These are phyloP conservation scores for Ganaspis brasiliensis DNA, from an alignment of 2,888 invertebrate species.

Conservation along the genomic window DNA sequence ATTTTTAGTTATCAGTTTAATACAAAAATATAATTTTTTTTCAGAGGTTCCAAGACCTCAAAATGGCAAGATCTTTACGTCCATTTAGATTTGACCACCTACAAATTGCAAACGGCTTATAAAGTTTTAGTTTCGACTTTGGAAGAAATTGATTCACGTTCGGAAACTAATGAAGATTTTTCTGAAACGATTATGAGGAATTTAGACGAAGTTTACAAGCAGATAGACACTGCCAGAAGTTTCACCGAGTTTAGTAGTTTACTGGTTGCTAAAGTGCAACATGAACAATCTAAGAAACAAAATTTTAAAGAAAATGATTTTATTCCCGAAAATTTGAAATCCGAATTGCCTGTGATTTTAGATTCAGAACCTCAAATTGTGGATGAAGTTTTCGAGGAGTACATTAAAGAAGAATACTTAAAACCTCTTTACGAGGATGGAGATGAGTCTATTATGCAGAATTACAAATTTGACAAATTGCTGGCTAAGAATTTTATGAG, in stretches of 20 bases:
- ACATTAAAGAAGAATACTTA: constrained; percentile 75
- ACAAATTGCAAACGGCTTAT: constrained; percentile 72
- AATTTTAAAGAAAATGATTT: background rate
- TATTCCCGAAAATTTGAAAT: constrained; percentile 15
- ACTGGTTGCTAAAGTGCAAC: constrained; percentile 66
- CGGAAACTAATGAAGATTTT: constrained; percentile 60
- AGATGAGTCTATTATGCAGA: constrained; percentile 62
- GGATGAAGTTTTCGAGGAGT: constrained; percentile 79
- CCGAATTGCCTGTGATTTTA: constrained; percentile 54
- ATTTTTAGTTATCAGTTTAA: constrained; percentile 30
- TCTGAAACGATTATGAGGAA: constrained; percentile 63
- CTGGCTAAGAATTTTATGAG: constrained; percentile 75
- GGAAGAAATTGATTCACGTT: constrained; percentile 68
- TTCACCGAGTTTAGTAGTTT: constrained; percentile 73
- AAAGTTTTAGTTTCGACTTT: constrained; percentile 68
- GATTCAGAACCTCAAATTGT: constrained; percentile 73
- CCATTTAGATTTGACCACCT: constrained; percentile 73
- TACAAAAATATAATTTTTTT: constrained; percentile 27
- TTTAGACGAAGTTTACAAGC: constrained; percentile 69
- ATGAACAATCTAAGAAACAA: constrained; percentile 28
- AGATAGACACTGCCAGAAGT: constrained; percentile 72
- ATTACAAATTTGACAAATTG: constrained; percentile 70
- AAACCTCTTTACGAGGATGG: constrained; percentile 70
- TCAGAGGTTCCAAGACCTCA: constrained; percentile 63
- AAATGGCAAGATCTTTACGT: constrained; percentile 75